Evolutionary conservation across 2,113 vertebrate species (phyloP).

Genomic region (Mastomys coucha): DNA sequence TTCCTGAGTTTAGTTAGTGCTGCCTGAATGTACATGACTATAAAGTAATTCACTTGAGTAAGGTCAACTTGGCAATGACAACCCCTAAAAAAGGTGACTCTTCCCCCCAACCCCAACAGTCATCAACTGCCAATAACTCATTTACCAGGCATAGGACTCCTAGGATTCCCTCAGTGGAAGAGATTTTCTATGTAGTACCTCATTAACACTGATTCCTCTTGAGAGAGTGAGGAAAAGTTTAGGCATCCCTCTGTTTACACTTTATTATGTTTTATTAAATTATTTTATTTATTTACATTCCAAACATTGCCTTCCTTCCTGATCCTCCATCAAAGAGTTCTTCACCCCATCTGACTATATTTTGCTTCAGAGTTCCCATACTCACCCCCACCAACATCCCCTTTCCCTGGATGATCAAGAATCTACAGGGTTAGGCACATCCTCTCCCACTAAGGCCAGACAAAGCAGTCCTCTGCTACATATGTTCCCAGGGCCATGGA

Average conservation of each 20-base stretch:
- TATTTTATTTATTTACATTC: too few relatives aligned
- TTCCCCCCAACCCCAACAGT: background rate
- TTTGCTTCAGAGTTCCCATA: too few relatives aligned
- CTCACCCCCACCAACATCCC: too few relatives aligned
- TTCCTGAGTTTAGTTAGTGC: background rate
- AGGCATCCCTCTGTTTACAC: background rate
- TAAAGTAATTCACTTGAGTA: background rate
- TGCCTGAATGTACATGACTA: background rate
- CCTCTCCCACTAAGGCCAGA: too few relatives aligned
- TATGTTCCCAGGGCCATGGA: too few relatives aligned
- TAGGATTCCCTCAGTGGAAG: fast-evolving
- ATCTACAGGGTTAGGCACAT: too few relatives aligned
- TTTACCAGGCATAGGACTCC: background rate
- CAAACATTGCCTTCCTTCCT: too few relatives aligned
- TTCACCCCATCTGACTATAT: too few relatives aligned
- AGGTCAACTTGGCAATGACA: background rate
- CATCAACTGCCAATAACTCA: background rate
- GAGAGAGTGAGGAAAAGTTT: background rate
- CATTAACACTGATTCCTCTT: background rate
- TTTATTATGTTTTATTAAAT: too few relatives aligned
- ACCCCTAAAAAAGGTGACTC: background rate
- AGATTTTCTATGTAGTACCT: background rate
- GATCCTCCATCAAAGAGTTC: too few relatives aligned
- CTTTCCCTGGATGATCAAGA: too few relatives aligned
- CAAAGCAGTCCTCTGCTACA: too few relatives aligned